Evolutionary conservation across 2,797 vertebrate genomes (phyloP).

Genomic region (Anolis apletophallus): DNA sequence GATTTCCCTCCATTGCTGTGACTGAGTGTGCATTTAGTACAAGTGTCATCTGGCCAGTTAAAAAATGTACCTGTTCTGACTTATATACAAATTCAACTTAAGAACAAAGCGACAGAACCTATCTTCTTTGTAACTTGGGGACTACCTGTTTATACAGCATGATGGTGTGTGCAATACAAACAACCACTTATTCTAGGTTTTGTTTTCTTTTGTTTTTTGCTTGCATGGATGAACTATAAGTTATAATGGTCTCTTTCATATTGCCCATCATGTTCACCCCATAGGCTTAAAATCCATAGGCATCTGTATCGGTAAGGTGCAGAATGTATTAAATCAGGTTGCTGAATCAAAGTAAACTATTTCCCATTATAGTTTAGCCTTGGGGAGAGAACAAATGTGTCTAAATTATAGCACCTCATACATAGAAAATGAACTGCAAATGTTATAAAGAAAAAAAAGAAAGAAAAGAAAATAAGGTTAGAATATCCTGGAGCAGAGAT

Average conservation of each 20-base stretch:
- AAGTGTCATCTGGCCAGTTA: too few relatives aligned
- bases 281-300: conserved; percentile 31
- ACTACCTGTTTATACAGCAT: not conserved
- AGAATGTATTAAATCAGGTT: conserved; percentile 41
- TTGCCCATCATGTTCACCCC: not conserved
- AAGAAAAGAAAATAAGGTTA: conserved; percentile 15
- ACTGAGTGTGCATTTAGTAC: too few relatives aligned
- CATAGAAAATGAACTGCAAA: conserved; percentile 18
- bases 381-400: conserved; percentile 20
- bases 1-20: too few relatives aligned
- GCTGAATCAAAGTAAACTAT: conserved; percentile 47
- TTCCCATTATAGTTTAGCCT: conserved; percentile 40
- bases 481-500: not conserved
- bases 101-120: too few relatives aligned
- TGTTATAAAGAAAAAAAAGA: not conserved
- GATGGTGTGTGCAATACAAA: not conserved
- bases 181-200: not conserved
- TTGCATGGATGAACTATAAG: not conserved
- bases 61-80: too few relatives aligned
- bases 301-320: conserved; percentile 39
- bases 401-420: conserved; percentile 8
- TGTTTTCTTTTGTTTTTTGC: not conserved
- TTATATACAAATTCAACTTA: too few relatives aligned
- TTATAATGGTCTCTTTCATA: not conserved
- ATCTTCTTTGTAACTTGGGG: too few relatives aligned